Base-by-base conservation (phyloP, 2,888 invertebrate species). In the Chelonus formosanus region DNA sequence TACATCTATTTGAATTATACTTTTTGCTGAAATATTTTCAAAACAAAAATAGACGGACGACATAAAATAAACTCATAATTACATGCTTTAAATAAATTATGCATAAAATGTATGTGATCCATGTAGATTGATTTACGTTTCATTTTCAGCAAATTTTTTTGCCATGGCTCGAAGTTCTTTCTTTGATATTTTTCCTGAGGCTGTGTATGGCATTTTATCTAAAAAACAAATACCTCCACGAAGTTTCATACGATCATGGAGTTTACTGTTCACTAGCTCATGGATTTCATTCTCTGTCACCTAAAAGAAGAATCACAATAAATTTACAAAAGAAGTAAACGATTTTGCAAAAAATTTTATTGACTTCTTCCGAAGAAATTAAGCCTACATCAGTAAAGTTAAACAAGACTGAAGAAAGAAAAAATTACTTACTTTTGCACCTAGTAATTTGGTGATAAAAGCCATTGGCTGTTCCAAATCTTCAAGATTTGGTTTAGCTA, bases 391-490 rank as follows among this genome's bases (percentile, higher is more conserved):
- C n/a, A n/a, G n/a, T n/a, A n/a, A n/a, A n/a, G n/a, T n/a, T n/a
- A n/a, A n/a, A n/a, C n/a, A n/a, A n/a, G n/a, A n/a, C n/a, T n/a
- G n/a, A n/a, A n/a, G n/a, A n/a, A n/a, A n/a, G n/a, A n/a, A n/a
- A n/a, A n/a, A n/a, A 53, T 20, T 47, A 70, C 69, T 35, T 53
- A 81, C 81, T 66, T 77, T 58, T 5, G 67, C 59, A 1, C 67
- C 67, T 0, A 71, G 62, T 5, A 57, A 52, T 56, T 65, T 76
- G 3, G 65, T 70, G 6, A 83, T 73, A 48, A 80, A 82, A 20
- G 81, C 84, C 55, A 82, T 56, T 1, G 81, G 83, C 48, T 76
- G 77, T 47, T 81, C 78, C 3, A 72, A 66, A 8, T 81, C 80
- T 1, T 69, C 48, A 1, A 69, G 53, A 64, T 81, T 76, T 3